A percentile compares a stretch with the other conserved stretches of the same genome.
Evolutionary conservation across 2,888 invertebrate species (phyloP).

Genomic region (Frankliniella intonsa): DNA sequence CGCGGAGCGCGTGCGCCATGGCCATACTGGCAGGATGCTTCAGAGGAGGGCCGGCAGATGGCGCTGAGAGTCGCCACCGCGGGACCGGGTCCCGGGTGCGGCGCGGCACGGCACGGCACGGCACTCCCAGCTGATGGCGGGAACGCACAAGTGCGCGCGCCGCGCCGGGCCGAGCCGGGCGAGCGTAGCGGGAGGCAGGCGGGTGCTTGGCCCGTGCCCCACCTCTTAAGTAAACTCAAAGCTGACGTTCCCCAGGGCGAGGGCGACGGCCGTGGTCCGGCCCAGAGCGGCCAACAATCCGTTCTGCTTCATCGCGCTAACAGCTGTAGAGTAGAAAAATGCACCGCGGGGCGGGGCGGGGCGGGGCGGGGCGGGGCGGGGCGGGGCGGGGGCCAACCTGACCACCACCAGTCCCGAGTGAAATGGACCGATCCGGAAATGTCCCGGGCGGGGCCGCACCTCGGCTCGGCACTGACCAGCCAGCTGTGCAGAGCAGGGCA

Average conservation of each 20-base stretch:
- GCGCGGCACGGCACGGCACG: neutral
- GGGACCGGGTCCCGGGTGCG: neutral
- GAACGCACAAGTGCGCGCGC: neutral
- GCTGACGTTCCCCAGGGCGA: too few relatives aligned
- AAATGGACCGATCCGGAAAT: conserved; percentile 20
- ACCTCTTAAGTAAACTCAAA: too few relatives aligned
- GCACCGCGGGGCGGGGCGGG: neutral
- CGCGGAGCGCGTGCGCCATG: neutral
- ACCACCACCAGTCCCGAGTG: neutral
- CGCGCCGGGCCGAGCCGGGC: neutral
- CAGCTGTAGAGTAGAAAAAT: neutral
- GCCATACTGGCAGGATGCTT: neutral
- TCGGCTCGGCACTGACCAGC: too few relatives aligned
- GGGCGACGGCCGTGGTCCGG: too few relatives aligned
- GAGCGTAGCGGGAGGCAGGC: too few relatives aligned
- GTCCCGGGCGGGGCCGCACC: neutral
- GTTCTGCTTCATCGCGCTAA: neutral
- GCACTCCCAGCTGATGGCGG: neutral
- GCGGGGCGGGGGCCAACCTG: too few relatives aligned
- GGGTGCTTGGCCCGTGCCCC: too few relatives aligned
- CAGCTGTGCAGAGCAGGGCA: too few relatives aligned
- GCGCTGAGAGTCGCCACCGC: neutral
- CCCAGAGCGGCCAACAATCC: neutral
- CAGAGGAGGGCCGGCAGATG: conserved; percentile 3
- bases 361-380: neutral